Base-by-base conservation (phyloP, 35 echinoderm and acorn worm species). In the Acanthaster planci region DNA sequence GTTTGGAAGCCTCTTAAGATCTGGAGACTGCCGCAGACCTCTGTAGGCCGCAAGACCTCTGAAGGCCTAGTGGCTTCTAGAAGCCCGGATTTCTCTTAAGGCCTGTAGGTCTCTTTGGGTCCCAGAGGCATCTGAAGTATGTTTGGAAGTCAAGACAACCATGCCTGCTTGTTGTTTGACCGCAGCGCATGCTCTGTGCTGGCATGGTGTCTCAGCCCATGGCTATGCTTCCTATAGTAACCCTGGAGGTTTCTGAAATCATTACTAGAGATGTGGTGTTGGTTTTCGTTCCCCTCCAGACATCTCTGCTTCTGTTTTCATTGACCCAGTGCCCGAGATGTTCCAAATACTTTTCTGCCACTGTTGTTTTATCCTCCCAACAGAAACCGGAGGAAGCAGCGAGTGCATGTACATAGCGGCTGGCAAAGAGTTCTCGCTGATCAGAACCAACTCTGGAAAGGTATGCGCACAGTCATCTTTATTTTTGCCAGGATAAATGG, bases 361-460 rank as follows among this genome's bases (percentile, higher is more conserved):
- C 4, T 31, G 19, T 77, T 29, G 5, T 86, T 86, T 76, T 35
- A 21, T 86, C 42, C 30, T 52, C 78, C 35, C 54, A 38, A 37
- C 57, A 97, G 94, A 97, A 87, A 79, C 88, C 75, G 83, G 87
- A 76, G 16, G 86, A 18, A 92, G 87, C 84, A 80, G 84, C 32
- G 94, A 97, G 17, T 47, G 80, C 19, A 72, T 78, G 39, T 82
- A 86, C 23, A 39, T 97, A 16, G 87, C 83, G 67, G 91, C 86
- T 82, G 94, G 94, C 27, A 97, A 97, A 80, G 94, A 97, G 67
- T 97, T 97, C 50, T 81, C 94, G 8, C 51, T 97, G 32, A 80
- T 88, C 31, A 72, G 90, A 50, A 87, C 79, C 21, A 31, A 29
- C 55, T 84, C 87, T 47, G 94, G 94, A 80, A 92, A 97, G 90